A percentile compares a stretch with the other conserved stretches of the same genome.
Evolutionary conservation across 1,140 invertebrate species (phyloP).

Genomic region (Mesaphorura yosii): DNA sequence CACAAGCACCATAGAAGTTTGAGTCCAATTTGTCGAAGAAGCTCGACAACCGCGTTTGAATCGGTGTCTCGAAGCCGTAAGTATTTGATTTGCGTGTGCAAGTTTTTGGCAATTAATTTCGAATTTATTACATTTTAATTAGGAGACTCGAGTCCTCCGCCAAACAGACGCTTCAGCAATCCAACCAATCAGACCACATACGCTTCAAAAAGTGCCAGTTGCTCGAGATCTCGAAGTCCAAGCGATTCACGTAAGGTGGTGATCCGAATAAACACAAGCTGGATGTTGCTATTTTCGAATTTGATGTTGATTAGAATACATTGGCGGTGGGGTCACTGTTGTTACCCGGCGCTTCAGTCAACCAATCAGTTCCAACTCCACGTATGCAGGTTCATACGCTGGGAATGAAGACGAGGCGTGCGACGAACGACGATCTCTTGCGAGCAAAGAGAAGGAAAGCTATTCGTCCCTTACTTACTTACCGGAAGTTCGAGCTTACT

Average conservation of each 20-base stretch:
- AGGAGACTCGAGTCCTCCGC: not conserved
- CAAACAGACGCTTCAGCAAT: not conserved
- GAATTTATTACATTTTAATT: not conserved
- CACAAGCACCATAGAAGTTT: not conserved
- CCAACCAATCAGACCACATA: not conserved
- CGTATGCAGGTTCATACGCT: too few relatives aligned
- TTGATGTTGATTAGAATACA: too few relatives aligned
- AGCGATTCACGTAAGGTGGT: slow-evolving; percentile 4
- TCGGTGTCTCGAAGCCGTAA: not conserved
- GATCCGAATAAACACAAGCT: not conserved
- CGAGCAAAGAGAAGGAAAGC: slow-evolving; percentile 1
- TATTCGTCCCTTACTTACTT: slow-evolving; percentile 20
- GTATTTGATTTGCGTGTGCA: too few relatives aligned
- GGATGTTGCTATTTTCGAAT: too few relatives aligned
- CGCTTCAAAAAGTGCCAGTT: not conserved
- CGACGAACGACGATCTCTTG: not conserved
- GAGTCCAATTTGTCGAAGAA: not conserved
- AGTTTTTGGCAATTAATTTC: not conserved
- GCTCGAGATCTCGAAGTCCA: slow-evolving; percentile 4
- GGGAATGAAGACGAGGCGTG: too few relatives aligned
- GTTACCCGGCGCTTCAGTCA: too few relatives aligned
- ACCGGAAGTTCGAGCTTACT: slow-evolving; percentile 17
- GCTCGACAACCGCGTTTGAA: not conserved
- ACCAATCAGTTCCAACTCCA: too few relatives aligned
- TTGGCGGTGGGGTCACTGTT: too few relatives aligned